phyloP scores from a whole-genome alignment of 2,797 vertebrate species.

The Smutsia gigantea region DNA sequence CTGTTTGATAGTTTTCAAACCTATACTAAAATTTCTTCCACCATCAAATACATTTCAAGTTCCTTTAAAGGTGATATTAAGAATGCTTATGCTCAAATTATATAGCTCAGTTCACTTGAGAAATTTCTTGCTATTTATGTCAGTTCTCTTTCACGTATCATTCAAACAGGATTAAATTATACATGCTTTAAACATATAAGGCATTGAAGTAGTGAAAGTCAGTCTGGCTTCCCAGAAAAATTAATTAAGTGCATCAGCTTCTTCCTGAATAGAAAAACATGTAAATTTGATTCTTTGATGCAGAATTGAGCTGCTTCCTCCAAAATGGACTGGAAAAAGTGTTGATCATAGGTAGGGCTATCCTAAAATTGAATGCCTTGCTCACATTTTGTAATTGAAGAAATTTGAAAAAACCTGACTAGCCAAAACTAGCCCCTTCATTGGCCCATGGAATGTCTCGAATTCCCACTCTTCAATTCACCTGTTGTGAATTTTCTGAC shows the following conservation, averaged over 20 bases:
- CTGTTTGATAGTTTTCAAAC: constrained; percentile 57
- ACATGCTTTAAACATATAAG: constrained; percentile 66
- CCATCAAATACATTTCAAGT: constrained; percentile 51
- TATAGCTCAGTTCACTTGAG: constrained; percentile 72
- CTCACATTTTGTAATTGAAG: constrained; percentile 3
- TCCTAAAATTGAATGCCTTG: constrained; percentile 42
- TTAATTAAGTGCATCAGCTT: constrained; percentile 63
- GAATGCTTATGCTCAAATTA: constrained; percentile 60
- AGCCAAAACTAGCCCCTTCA: background rate
- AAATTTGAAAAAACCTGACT: background rate
- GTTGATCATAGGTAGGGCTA: background rate
- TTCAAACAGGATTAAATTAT: constrained; percentile 74
- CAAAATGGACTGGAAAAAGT: background rate
- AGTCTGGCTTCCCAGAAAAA: constrained; percentile 51
- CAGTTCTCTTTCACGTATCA: constrained; percentile 60
- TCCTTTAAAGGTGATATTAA: constrained; percentile 66
- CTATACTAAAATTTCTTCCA: constrained; percentile 54
- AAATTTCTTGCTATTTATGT: constrained; percentile 62
- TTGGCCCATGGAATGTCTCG: background rate
- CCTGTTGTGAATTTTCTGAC: constrained; percentile 19
- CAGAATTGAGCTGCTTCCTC: background rate
- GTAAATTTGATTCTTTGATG: constrained; percentile 51
- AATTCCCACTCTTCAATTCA: constrained; percentile 11
- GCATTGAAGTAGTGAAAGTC: constrained; percentile 26
- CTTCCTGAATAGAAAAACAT: constrained; percentile 47